Evolutionary conservation across 2,888 invertebrate species (phyloP).

Genomic region (Caenorhabditis drosophilae): DNA sequence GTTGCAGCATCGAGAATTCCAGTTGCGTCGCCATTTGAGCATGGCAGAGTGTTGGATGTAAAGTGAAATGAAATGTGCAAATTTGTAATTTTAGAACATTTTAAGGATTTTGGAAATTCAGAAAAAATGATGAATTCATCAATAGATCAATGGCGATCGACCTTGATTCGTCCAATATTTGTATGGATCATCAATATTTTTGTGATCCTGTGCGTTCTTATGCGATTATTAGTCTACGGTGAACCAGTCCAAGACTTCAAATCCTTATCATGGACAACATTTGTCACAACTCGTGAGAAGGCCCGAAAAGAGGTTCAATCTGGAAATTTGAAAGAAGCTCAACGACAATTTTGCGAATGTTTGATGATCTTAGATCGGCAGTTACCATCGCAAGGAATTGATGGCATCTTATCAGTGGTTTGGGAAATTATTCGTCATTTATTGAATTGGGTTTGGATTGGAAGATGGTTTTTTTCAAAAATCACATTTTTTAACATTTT

Average conservation of each 20-base stretch:
- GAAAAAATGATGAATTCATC: neutral
- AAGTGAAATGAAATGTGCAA: too few species aligned
- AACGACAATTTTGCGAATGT: conserved; percentile 60
- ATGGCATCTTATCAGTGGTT: conserved; percentile 53
- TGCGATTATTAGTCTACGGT: conserved; percentile 46
- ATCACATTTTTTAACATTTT: neutral
- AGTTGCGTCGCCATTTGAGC: conserved; percentile 32
- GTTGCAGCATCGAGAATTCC: conserved; percentile 8
- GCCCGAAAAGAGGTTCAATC: conserved; percentile 50
- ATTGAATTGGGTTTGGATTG: conserved; percentile 66
- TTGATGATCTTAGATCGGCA: conserved; percentile 59
- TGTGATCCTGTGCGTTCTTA: conserved; percentile 43
- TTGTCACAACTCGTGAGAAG: conserved; percentile 49
- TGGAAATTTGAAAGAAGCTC: conserved; percentile 63
- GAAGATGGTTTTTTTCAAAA: conserved; percentile 64
- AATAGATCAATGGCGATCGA: neutral
- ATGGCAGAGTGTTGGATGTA: conserved; percentile 31
- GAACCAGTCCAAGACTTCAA: conserved; percentile 51
- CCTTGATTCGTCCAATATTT: conserved; percentile 28
- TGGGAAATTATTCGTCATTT: conserved; percentile 61
- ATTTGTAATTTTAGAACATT: too few species aligned
- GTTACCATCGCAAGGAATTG: conserved; percentile 61
- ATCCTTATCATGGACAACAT: conserved; percentile 57
- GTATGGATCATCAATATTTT: conserved; percentile 49
- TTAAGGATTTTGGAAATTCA: too few species aligned